Evolutionary conservation across 2,113 vertebrate species (phyloP).

Genomic region (Ceyx cyanopectus): DNA sequence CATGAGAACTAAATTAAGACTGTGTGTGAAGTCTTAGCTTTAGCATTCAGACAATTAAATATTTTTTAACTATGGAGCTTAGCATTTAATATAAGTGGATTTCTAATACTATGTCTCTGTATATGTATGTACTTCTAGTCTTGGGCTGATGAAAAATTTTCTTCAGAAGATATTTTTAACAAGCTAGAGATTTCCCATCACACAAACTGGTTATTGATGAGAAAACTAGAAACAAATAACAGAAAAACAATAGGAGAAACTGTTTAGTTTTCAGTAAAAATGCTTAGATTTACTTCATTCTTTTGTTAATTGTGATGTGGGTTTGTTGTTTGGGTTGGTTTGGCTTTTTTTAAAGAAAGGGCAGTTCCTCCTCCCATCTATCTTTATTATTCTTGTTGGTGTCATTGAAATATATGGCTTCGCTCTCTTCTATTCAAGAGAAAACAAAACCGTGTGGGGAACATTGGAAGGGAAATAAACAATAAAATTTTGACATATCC

Average conservation of each 20-base stretch:
- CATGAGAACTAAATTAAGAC: background rate
- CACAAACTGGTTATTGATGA: background rate
- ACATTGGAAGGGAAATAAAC: background rate
- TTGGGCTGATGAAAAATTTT: background rate
- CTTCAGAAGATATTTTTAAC: constrained; percentile 30
- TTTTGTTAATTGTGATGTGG: background rate
- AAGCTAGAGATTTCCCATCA: constrained; percentile 14
- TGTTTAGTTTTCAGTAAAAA: background rate
- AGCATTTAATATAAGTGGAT: background rate
- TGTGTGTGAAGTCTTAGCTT: background rate
- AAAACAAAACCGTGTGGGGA: background rate
- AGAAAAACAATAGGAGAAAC: background rate
- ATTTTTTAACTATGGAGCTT: background rate
- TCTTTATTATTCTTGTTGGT: background rate
- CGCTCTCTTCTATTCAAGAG: background rate
- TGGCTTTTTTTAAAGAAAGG: background rate
- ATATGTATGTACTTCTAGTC: background rate
- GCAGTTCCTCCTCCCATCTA: accelerated
- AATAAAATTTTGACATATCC: constrained; percentile 11
- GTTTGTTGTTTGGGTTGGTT: background rate
- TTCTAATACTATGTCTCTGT: background rate
- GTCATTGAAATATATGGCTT: background rate
- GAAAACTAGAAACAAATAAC: background rate
- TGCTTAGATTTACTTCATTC: background rate
- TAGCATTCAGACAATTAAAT: background rate